Evolutionary conservation across 2,797 vertebrate genomes (phyloP), one percentile per base, ranked within the genome.

Genomic region (Anomalospiza imberbis): DNA sequence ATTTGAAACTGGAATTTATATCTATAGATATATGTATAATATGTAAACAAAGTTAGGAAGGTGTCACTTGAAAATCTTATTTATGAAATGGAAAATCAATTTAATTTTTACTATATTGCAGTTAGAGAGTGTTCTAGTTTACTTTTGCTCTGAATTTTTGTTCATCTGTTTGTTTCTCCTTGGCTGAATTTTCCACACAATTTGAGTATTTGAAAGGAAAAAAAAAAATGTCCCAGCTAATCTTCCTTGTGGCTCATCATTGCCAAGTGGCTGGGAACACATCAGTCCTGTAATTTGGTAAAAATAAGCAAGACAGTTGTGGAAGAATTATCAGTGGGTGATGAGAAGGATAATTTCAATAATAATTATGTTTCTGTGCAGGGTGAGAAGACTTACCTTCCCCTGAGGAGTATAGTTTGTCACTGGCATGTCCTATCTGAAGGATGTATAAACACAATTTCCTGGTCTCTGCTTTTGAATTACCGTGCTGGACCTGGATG

Each of bases 401-500:
- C 47, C 84, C 28, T 63, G 10, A 51, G 34, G 34, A 38, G 9
- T 77, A 6, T 6, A 24, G 50, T 68, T 85, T 91, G 79, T 76
- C 53, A 57, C 44, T 55, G 73, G 18, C 17, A 47, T 76, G 51
- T 83, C 53, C 38, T 51, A 5, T 68, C 48, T 76, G 45, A 36
- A 72, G 44, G 19, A 19, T n/a, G 11, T 42, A 51, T 51, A 89
- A 88, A 68, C 66, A 50, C 40, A 34, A 38, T 79, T 91, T 57
- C 21, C 61, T 89, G 65, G 17, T 88, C 71, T 91, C 61, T 91
- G 91, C 51, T 78, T 94, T 85, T 73, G 67, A 92, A 85, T 90
- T 72, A 91, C 58, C 18, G 70, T 12, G 22, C 15, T 92, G 58
- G 90, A 91, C 91, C 62, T 95, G 91, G 72, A 73, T 97, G 66